Percentiles rank a stretch among this genome's conserved stretches.
phyloP scores from a whole-genome alignment of 2,888 invertebrate species.

The Drymonia ruficornis region DNA sequence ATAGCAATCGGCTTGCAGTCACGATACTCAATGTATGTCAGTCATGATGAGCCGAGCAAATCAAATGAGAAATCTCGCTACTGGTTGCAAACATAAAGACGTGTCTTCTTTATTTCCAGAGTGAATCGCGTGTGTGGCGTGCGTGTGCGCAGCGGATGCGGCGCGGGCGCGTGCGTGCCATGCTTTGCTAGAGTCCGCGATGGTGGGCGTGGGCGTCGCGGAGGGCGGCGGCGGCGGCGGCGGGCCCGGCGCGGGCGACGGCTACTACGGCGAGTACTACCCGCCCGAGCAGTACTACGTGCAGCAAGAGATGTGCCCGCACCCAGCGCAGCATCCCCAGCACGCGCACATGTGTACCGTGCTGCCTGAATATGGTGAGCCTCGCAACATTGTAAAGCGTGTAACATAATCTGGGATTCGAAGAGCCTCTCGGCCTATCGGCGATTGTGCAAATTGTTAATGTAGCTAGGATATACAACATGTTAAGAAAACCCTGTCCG shows the following conservation, averaged over 20 bases:
- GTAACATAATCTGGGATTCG: too few species aligned
- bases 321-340: constrained; percentile 86
- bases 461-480: too few species aligned
- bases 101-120: constrained; percentile 58
- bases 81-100: neutral
- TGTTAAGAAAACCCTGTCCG: too few species aligned
- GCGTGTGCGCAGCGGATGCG: constrained; percentile 59
- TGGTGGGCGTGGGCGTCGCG: constrained; percentile 81
- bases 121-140: constrained; percentile 47
- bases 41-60: neutral
- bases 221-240: constrained; percentile 74
- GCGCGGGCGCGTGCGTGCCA: constrained; percentile 65
- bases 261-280: constrained; percentile 85
- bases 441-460: too few species aligned
- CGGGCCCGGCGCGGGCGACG: constrained; percentile 66
- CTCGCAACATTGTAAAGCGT: too few species aligned
- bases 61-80: neutral
- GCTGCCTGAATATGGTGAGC: constrained; percentile 90
- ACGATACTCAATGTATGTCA: neutral
- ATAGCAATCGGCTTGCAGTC: neutral
- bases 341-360: constrained; percentile 88
- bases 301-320: constrained; percentile 86
- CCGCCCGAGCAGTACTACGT: constrained; percentile 84
- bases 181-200: constrained; percentile 71
- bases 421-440: too few species aligned